Evolutionary conservation across 2,113 vertebrate species (phyloP).

Genomic region (Leptosomus discolor): DNA sequence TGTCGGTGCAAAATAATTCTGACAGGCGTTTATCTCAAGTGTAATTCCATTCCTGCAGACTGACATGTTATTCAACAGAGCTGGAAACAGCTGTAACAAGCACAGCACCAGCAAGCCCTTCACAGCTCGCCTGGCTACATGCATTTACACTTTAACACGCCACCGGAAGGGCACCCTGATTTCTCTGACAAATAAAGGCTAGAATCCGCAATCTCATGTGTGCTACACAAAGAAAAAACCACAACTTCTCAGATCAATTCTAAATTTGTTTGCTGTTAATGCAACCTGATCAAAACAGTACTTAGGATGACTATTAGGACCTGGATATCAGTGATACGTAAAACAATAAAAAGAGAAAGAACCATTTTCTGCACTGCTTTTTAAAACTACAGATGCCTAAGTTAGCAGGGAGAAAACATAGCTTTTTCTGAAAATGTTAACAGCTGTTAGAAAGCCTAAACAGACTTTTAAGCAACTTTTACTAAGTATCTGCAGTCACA

Average conservation of each 20-base stretch:
- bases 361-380: not conserved
- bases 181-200: not conserved
- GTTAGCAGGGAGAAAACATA: not conserved
- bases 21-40: not conserved
- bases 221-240: not conserved
- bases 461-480: not conserved
- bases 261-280: not conserved
- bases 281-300: not conserved
- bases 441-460: not conserved
- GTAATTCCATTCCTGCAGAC: not conserved
- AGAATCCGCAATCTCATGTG: not conserved
- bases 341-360: not conserved
- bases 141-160: not conserved
- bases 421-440: not conserved
- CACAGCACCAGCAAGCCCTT: not conserved
- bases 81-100: not conserved
- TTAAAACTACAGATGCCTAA: not conserved
- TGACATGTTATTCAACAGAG: not conserved
- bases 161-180: not conserved
- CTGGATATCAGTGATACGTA: not conserved
- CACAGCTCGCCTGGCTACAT: not conserved
- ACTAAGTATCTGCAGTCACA: not conserved
- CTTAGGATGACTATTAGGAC: accelerated
- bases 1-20: not conserved
- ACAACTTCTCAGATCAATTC: not conserved